These are phyloP conservation scores for Ostrea edulis DNA, from an alignment of 1,140 invertebrate species.

Conservation along the genomic window DNA sequence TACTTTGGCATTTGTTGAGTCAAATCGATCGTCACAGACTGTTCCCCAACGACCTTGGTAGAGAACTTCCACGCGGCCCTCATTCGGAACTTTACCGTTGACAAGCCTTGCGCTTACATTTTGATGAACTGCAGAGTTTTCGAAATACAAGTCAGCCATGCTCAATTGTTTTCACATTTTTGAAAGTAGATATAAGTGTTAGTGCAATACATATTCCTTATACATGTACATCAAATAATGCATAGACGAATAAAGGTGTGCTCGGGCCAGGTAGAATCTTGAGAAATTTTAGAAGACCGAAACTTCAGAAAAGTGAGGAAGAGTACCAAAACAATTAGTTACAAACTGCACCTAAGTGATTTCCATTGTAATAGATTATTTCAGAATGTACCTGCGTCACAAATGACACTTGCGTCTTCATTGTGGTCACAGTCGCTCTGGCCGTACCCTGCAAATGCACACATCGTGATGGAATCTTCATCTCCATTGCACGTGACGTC, in stretches of 20 bases:
- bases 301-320: no score
- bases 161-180: no score
- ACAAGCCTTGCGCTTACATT: constrained; percentile 76
- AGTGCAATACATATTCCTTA: no score
- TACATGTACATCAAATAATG: no score
- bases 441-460: constrained; percentile 47
- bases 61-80: constrained; percentile 87
- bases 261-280: no score
- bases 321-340: no score
- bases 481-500: constrained; percentile 60
- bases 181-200: no score
- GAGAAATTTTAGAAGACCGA: no score
- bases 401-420: constrained; percentile 63
- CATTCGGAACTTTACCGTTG: constrained; percentile 80
- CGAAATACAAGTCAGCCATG: no score
- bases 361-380: no score
- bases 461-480: constrained; percentile 56
- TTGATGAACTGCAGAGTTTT: constrained; percentile 10
- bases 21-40: constrained; percentile 88
- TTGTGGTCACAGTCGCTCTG: constrained; percentile 62
- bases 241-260: no score
- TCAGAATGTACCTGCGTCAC: constrained; percentile 42
- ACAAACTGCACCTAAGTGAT: no score
- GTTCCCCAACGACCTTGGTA: constrained; percentile 86
- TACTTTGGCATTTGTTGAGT: constrained; percentile 84